Percentiles rank a stretch among this genome's conserved stretches.
phyloP scores from a whole-genome alignment of 2,797 vertebrate genomes.

The Pristis pectinata region DNA sequence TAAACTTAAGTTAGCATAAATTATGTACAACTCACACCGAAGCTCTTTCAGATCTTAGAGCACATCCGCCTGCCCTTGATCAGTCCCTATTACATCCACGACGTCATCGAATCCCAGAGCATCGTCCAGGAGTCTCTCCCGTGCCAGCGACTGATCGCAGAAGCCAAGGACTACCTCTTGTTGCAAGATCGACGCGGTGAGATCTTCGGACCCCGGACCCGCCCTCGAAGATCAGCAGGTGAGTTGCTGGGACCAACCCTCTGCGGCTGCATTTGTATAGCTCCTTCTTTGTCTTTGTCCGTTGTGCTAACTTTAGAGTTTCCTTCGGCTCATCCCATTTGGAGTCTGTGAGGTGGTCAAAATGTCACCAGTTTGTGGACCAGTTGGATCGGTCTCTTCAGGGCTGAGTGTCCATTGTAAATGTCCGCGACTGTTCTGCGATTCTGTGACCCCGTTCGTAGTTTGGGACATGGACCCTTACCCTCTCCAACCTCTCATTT shows the following conservation, averaged over 20 bases:
- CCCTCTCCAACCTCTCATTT: too few relatives aligned
- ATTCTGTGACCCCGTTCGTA: too few relatives aligned
- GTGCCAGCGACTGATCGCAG: constrained; percentile 68
- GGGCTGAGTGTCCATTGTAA: too few relatives aligned
- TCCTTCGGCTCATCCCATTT: background rate
- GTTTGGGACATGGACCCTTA: too few relatives aligned
- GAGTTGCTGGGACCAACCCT: background rate
- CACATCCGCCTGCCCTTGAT: constrained; percentile 67
- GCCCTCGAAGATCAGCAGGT: constrained; percentile 67
- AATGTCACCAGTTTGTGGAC: background rate
- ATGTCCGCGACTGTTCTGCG: too few relatives aligned
- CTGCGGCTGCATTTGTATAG: background rate
- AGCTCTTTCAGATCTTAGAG: constrained; percentile 59
- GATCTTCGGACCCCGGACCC: constrained; percentile 59
- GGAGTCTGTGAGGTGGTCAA: background rate
- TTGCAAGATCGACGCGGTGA: constrained; percentile 69
- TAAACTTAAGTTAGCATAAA: too few relatives aligned
- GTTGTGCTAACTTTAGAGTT: background rate
- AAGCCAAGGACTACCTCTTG: constrained; percentile 71
- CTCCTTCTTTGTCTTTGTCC: background rate
- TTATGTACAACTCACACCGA: too few relatives aligned
- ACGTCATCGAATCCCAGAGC: constrained; percentile 62
- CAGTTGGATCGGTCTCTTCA: too few relatives aligned
- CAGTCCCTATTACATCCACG: constrained; percentile 72
- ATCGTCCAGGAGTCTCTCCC: constrained; percentile 61